Evolutionary conservation across 2,888 invertebrate genomes (phyloP).

Genomic region (Drosophila peninsularis): DNA sequence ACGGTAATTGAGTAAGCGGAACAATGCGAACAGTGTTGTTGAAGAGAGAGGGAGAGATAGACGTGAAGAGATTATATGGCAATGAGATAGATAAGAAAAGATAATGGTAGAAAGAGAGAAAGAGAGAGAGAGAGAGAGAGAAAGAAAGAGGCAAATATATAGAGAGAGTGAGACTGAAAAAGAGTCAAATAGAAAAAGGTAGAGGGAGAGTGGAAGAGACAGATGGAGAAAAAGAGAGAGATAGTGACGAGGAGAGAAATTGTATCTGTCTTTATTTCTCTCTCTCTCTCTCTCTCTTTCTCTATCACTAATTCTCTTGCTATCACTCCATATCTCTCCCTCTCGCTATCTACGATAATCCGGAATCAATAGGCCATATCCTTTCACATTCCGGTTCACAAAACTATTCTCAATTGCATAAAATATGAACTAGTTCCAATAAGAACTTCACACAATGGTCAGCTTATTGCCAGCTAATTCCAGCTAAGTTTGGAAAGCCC

Average conservation of each 20-base stretch:
- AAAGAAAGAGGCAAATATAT: background rate
- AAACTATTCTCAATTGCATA: background rate
- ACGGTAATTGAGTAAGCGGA: conserved; percentile 23
- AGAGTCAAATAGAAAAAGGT: background rate
- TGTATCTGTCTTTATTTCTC: too few species aligned
- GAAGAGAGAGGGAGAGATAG: background rate
- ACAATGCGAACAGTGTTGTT: background rate
- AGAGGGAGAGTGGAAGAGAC: too few species aligned
- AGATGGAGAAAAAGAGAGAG: background rate
- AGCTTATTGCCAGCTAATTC: background rate
- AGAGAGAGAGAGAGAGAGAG: background rate
- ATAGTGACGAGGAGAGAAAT: background rate
- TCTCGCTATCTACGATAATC: too few species aligned
- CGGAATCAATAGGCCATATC: background rate
- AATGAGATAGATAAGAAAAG: background rate
- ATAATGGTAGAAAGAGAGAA: background rate
- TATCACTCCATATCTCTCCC: too few species aligned
- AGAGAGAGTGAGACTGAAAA: too few species aligned
- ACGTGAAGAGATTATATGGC: background rate
- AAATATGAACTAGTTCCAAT: conserved; percentile 1
- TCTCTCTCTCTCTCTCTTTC: too few species aligned
- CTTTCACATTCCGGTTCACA: background rate
- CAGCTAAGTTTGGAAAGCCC: background rate
- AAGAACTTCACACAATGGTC: background rate
- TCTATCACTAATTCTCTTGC: too few species aligned